These are phyloP conservation scores for Panthera uncia DNA, from an alignment of 2,113 vertebrate species.

Conservation along the genomic window DNA sequence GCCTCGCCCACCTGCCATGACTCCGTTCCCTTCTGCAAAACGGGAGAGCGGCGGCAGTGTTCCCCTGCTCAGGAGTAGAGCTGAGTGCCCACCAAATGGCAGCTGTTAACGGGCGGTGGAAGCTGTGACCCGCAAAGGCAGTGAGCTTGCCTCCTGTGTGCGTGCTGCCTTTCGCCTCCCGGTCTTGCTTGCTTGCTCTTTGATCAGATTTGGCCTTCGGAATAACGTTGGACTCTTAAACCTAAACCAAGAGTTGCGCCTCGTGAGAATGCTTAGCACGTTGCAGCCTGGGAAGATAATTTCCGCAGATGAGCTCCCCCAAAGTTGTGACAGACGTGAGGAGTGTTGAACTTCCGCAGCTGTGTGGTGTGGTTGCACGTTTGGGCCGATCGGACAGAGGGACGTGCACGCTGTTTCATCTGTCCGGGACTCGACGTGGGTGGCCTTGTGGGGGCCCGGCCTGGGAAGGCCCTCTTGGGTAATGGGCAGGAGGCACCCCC, in stretches of 20 bases:
- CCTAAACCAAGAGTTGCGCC: background rate
- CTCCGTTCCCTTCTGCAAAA: background rate
- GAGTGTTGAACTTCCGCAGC: fast-evolving
- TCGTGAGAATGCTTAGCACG: background rate
- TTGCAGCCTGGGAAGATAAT: background rate
- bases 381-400: background rate
- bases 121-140: fast-evolving
- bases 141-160: background rate
- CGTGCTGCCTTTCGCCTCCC: background rate
- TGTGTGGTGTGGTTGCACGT: fast-evolving
- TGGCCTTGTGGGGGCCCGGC: fast-evolving
- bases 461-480: background rate
- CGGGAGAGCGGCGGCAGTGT: fast-evolving
- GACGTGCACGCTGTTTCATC: fast-evolving
- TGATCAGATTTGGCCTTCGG: background rate
- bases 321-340: background rate
- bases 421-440: fast-evolving
- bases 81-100: too few relatives aligned
- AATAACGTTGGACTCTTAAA: background rate
- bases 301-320: fast-evolving
- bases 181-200: background rate
- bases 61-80: background rate
- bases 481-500: fast-evolving
- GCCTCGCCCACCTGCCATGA: fast-evolving
- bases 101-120: fast-evolving